Percentiles rank a stretch among this genome's conserved stretches.
These are phyloP conservation scores for Numenius arquata DNA, from an alignment of 2,113 vertebrate species.

Conservation along the genomic window DNA sequence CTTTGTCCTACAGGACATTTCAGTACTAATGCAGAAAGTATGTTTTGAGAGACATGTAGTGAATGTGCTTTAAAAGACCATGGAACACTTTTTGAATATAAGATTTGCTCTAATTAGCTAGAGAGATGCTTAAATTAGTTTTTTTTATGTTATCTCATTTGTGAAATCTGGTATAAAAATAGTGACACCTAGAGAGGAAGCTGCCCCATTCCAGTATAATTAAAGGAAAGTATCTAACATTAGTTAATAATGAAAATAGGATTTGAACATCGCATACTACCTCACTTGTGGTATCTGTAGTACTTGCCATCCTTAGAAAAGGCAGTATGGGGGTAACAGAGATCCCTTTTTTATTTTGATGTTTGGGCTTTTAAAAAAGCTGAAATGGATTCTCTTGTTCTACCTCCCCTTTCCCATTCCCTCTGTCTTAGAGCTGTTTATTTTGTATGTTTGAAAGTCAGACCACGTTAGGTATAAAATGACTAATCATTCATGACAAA, in stretches of 20 bases:
- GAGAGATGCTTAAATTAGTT: not conserved
- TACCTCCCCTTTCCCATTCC: rapidly evolving
- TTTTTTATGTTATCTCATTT: not conserved
- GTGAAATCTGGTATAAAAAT: not conserved
- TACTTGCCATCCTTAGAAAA: not conserved
- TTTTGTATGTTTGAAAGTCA: not conserved
- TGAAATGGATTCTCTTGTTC: not conserved
- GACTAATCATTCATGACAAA: not conserved
- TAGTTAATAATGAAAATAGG: not conserved
- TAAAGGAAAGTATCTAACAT: not conserved
- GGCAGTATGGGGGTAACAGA: not conserved
- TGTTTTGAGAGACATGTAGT: not conserved
- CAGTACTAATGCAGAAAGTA: not conserved
- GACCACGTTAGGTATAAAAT: not conserved
- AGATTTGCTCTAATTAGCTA: not conserved
- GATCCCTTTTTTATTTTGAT: not conserved
- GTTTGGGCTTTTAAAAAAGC: not conserved
- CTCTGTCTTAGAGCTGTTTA: not conserved
- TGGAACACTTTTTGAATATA: not conserved
- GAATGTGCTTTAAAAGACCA: not conserved
- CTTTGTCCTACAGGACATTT: not conserved
- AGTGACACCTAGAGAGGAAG: not conserved
- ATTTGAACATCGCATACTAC: not conserved
- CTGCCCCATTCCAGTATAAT: not conserved
- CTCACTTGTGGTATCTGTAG: not conserved